Evolutionary conservation across 2,797 vertebrate genomes (phyloP), one percentile per base, ranked within the genome.

Genomic region (Ataeniobius toweri): DNA sequence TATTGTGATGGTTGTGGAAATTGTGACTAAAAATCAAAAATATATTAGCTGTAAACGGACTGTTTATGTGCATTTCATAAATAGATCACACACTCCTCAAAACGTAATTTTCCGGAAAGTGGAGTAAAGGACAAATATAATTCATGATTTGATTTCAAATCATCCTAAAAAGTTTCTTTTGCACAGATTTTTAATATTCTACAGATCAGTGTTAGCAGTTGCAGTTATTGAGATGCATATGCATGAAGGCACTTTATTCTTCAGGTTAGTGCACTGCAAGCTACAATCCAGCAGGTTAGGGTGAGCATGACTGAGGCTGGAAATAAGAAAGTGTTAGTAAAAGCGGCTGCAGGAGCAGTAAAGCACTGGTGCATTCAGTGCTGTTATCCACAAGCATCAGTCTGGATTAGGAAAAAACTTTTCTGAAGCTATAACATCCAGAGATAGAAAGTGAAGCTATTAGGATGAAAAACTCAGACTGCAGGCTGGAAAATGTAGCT

Each of bases 241-340:
- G 88, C 84, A 92, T 89, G 79, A 89, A 90, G 89, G 80, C 88
- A 88, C 77, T 84, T 70, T 80, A 63, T 71, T 83, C 76, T 61
- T 83, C 63, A 83, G 79, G 18, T 75, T 69, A 76, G 63, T 74
- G 63, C 71, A 77, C 80, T 77, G 80, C 70, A 77, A 86, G 83
- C 82, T 77, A 82, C 84, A 83, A 89, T 85, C 63, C 53, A 83
- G 65, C 74, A 85, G 76, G 82, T 61, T 71, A 73, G 55, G 83
- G 84, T 59, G 80, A 87, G 86, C 80, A 73, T 80, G 87, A 87
- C 85, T 65, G 81, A 82, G 59, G 92, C 93, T 93, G 86, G 61
- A 94, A 94, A 83, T 87, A 76, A 88, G 88, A 92, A 83, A 75
- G 81, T 65, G 93, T 94, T 77, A 86, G 87, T 86, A 77, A 88